These are phyloP conservation scores for Lemur catta DNA, from an alignment of 2,797 vertebrate species.

Conservation along the genomic window DNA sequence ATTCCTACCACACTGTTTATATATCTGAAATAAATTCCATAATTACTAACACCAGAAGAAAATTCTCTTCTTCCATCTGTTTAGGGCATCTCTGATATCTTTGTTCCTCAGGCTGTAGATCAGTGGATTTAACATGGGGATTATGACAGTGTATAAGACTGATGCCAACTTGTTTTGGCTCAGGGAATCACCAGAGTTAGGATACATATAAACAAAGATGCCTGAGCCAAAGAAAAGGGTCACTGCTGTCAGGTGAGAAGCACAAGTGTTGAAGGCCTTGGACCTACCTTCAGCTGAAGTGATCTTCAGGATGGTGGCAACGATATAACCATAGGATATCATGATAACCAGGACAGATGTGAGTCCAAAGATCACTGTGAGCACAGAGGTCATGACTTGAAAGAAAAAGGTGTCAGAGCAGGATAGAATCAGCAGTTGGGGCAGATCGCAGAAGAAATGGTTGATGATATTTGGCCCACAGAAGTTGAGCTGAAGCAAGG, in stretches of 20 bases:
- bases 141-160: slow-evolving; percentile 35
- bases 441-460: slow-evolving; percentile 54
- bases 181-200: neutral
- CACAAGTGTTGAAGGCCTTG: slow-evolving; percentile 66
- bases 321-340: slow-evolving; percentile 4
- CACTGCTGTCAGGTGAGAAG: slow-evolving; percentile 50
- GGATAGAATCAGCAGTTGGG: slow-evolving; percentile 15
- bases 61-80: neutral
- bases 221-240: slow-evolving; percentile 57
- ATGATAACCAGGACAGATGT: neutral
- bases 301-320: slow-evolving; percentile 28
- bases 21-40: neutral
- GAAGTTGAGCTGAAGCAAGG: slow-evolving; percentile 50
- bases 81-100: slow-evolving; percentile 51
- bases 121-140: slow-evolving; percentile 51
- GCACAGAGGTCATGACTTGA: neutral
- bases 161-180: slow-evolving; percentile 51
- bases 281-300: slow-evolving; percentile 15
- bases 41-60: neutral
- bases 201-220: slow-evolving; percentile 47
- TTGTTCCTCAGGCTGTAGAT: slow-evolving; percentile 52
- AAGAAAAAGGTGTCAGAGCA: slow-evolving; percentile 21
- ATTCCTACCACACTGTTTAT: neutral
- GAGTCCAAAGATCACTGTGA: slow-evolving; percentile 19
- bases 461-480: slow-evolving; percentile 53